Percentiles rank a stretch among this genome's conserved stretches.
Conservation (phyloP, 1,140 invertebrate genomes). For the Drusus annulatus region DNA sequence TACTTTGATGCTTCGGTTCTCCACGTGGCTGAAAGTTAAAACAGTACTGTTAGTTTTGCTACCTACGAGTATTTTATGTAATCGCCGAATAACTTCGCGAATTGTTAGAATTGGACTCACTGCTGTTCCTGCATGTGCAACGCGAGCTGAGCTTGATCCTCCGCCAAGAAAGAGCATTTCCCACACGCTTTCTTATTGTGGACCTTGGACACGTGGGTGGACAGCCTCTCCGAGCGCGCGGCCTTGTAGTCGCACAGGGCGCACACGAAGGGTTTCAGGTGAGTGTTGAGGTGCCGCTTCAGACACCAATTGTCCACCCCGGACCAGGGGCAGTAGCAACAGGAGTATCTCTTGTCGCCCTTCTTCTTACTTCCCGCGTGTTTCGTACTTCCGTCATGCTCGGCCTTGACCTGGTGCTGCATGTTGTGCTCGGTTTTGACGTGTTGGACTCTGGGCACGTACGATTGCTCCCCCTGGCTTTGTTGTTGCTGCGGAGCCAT, state of each 20-base stretch:
- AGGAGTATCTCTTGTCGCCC: conserved; percentile 80
- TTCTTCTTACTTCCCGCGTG: conserved; percentile 62
- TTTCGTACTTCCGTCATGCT: conserved; percentile 52
- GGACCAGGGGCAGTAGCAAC: conserved; percentile 91
- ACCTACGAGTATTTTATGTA: not conserved
- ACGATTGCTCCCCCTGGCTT: conserved; percentile 53
- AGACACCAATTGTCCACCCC: conserved; percentile 95
- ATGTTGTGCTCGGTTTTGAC: conserved; percentile 46
- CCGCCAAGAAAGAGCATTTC: conserved; percentile 88
- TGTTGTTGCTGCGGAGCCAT: conserved; percentile 35
- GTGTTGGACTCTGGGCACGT: conserved; percentile 57
- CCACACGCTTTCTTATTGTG: conserved; percentile 92
- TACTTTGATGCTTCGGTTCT: conserved; percentile 68
- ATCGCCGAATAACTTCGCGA: not conserved
- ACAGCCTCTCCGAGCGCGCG: conserved; percentile 86
- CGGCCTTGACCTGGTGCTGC: conserved; percentile 55
- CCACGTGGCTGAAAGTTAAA: conserved; percentile 64
- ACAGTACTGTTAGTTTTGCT: not conserved
- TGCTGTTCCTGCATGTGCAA: conserved; percentile 82
- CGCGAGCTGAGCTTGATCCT: conserved; percentile 83
- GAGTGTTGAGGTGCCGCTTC: conserved; percentile 92
- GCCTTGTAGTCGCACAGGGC: conserved; percentile 93
- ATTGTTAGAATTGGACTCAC: conserved; percentile 67
- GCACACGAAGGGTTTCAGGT: conserved; percentile 92
- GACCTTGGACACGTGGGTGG: conserved; percentile 91